Conservation (phyloP, 2,888 invertebrate species). For the Caenorhabditis uteleia region DNA sequence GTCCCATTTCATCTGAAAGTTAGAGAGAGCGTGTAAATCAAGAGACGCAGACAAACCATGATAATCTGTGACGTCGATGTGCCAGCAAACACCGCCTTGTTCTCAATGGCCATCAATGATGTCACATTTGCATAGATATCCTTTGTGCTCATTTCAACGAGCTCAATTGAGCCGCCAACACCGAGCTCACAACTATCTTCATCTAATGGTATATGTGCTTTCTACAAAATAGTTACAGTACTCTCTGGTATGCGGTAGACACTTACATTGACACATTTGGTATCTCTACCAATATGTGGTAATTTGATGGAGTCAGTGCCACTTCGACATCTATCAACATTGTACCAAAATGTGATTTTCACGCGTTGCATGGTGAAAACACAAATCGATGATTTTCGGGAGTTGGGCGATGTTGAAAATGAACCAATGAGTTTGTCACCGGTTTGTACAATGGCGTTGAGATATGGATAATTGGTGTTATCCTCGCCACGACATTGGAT, state of each 20-base stretch:
- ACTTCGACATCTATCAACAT: conserved; percentile 71
- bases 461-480: conserved; percentile 31
- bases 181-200: conserved; percentile 67
- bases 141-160: conserved; percentile 44
- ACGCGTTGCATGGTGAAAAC: conserved; percentile 70
- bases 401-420: background rate
- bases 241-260: background rate
- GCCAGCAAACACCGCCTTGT: conserved; percentile 31
- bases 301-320: conserved; percentile 71
- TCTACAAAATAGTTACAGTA: conserved; percentile 47
- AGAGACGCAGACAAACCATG: conserved; percentile 18
- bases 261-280: conserved; percentile 68
- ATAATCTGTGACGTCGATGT: conserved; percentile 28
- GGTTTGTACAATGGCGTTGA: conserved; percentile 11
- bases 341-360: conserved; percentile 70
- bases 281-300: conserved; percentile 70
- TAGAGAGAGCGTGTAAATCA: background rate
- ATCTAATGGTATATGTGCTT: conserved; percentile 62
- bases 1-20: conserved; percentile 42
- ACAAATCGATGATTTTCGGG: conserved; percentile 65
- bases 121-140: conserved; percentile 22
- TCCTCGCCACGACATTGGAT: conserved; percentile 69
- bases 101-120: conserved; percentile 23
- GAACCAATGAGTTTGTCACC: conserved; percentile 15
- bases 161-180: conserved; percentile 66